Conservation (phyloP, 1,140 invertebrate genomes). For the honey bee (Apis mellifera) region DNA sequence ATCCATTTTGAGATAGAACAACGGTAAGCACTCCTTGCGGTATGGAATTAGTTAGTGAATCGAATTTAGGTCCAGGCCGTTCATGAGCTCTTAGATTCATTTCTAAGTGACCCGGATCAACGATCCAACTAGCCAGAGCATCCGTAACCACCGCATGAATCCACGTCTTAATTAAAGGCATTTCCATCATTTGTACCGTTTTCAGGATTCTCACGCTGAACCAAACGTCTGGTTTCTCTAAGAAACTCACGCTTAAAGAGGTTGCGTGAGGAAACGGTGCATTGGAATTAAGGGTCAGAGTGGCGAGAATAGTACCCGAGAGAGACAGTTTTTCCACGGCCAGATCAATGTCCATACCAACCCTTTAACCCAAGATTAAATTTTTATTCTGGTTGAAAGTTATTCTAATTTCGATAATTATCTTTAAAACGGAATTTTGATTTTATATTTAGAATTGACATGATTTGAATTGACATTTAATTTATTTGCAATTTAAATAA, state of each 20-base stretch:
- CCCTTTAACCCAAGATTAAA: conserved; percentile 63
- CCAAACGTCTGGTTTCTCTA: conserved; percentile 83
- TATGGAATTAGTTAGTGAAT: conserved; percentile 64
- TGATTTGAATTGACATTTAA: no score
- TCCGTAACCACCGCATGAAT: conserved; percentile 83
- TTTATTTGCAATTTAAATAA: no score
- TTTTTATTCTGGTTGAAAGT: neutral
- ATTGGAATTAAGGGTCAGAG: conserved; percentile 80
- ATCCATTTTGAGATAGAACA: conserved; percentile 69
- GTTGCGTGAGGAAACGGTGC: conserved; percentile 83
- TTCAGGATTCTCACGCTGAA: conserved; percentile 82
- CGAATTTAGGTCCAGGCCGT: conserved; percentile 74
- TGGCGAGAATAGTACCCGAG: conserved; percentile 79
- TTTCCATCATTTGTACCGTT: conserved; percentile 82
- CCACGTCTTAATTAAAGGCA: conserved; percentile 83
- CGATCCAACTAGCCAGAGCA: conserved; percentile 82
- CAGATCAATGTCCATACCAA: conserved; percentile 80
- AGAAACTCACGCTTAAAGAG: conserved; percentile 80
- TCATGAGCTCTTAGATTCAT: conserved; percentile 79
- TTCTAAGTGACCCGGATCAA: conserved; percentile 82
- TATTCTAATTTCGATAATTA: no score
- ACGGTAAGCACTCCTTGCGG: conserved; percentile 82
- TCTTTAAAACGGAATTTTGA: no score
- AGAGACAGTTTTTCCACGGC: conserved; percentile 82
- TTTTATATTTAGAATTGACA: no score